Base-by-base conservation (phyloP, 2,113 vertebrate genomes). In the Oryzias melastigma region DNA sequence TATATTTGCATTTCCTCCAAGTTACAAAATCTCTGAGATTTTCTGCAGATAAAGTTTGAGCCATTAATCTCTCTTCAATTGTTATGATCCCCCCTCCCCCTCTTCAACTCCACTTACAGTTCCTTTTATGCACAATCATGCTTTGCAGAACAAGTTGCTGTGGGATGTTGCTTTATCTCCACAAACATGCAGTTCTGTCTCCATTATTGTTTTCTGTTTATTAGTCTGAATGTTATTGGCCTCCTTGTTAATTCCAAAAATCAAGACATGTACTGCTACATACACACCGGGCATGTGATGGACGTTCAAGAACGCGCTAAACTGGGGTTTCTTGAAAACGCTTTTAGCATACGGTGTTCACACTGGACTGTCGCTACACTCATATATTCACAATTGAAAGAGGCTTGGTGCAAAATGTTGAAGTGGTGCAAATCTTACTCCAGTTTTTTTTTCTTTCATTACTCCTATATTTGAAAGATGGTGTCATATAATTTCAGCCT, bases 1-100 rank as follows among this genome's bases (percentile, higher is more conserved):
- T 74, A 58, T 81, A 80, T 85, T 87, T 84, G 68, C 79, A 65
- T 87, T 72, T 61, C 51, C 75, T 84, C 54, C 60, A 43, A 78
- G 81, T 62, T 56, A 50, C 68, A 73, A 71, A 58, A 63, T 84
- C 72, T 61, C 58, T 43, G 7, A 80, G 82, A 79, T 87, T 79
- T 78, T 13, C 65, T 72, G 65, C 60, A 68, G 75, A 83, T 89
- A 78, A 73, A 76, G 55, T 60, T 56, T 71, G 66, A 54, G 54
- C 60, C 61, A 84, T 84, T 82, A 81, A 79, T 85, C 81, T 81
- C 60, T 58, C 51, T 54, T 70, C 49, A 27, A 65, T 57, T 63
- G 73, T 81, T 60, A 35, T 8, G 48, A 29, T 6, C 19, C 5
- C 35, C 53, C n/a, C 8, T 2, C 24, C 17, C 35, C 4, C 5